phyloP scores from a whole-genome alignment of 2,888 invertebrate species.

The Busseola fusca region DNA sequence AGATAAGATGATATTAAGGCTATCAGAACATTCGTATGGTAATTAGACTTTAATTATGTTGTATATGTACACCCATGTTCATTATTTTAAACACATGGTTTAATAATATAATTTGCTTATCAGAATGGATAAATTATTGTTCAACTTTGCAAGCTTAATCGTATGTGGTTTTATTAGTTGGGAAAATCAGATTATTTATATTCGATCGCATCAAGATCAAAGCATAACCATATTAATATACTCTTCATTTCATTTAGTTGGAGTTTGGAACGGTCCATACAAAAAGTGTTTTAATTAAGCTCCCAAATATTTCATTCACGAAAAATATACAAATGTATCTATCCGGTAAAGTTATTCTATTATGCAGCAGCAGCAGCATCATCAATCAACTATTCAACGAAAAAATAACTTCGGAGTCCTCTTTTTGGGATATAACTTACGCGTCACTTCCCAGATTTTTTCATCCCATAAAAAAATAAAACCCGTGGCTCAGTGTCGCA shows the following conservation, averaged over 20 bases:
- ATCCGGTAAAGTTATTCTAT: slow-evolving; percentile 32
- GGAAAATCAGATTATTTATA: not conserved
- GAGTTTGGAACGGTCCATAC: not conserved
- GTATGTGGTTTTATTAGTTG: slow-evolving; percentile 11
- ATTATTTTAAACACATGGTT: slow-evolving; percentile 52
- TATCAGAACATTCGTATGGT: slow-evolving; percentile 62
- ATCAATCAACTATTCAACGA: slow-evolving; percentile 60
- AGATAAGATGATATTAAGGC: slow-evolving; percentile 56
- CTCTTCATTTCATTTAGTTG: not conserved
- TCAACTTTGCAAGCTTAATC: slow-evolving; percentile 12
- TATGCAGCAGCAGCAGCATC: slow-evolving; percentile 42
- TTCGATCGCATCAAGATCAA: not conserved
- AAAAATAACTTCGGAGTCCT: slow-evolving; percentile 40
- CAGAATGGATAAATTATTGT: slow-evolving; percentile 35
- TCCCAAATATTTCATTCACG: slow-evolving; percentile 23
- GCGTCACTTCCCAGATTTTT: slow-evolving; percentile 58
- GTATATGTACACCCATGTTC: slow-evolving; percentile 55
- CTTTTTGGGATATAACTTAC: slow-evolving; percentile 58
- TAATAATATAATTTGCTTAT: slow-evolving; percentile 50
- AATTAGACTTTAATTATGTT: slow-evolving; percentile 63
- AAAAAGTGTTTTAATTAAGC: slow-evolving; percentile 12
- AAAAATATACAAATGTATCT: slow-evolving; percentile 21
- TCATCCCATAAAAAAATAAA: slow-evolving; percentile 40
- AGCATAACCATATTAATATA: not conserved
- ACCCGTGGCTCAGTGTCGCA: slow-evolving; percentile 72